Conservation (phyloP, 2,113 vertebrate genomes). For the Glaucomys volans region DNA sequence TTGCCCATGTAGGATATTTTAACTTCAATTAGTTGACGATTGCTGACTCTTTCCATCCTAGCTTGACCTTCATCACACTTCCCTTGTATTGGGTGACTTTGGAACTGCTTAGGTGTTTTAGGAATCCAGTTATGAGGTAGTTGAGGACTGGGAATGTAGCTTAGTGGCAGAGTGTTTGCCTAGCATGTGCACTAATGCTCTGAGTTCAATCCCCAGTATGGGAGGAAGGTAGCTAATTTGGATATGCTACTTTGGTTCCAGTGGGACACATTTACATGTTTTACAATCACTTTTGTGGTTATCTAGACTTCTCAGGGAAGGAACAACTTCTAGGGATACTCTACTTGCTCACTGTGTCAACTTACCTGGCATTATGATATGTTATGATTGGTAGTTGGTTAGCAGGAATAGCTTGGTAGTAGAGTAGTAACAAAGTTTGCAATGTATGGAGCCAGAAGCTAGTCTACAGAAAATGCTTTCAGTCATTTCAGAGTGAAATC, state of each 20-base stretch:
- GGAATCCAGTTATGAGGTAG: background rate
- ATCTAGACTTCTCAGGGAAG: background rate
- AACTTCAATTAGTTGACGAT: background rate
- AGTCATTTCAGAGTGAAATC: background rate
- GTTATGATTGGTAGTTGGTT: background rate
- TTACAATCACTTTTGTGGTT: conserved; percentile 2
- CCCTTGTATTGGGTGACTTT: background rate
- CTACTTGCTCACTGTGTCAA: background rate
- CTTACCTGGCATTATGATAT: background rate
- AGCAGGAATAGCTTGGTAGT: background rate
- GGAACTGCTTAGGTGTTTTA: background rate
- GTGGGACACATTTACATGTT: background rate
- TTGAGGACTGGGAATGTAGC: background rate
- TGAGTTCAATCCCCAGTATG: no score
- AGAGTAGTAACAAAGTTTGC: background rate
- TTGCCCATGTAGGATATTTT: conserved; percentile 12
- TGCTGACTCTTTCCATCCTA: background rate
- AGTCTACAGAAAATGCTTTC: background rate
- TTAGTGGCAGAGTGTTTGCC: background rate
- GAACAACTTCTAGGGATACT: background rate
- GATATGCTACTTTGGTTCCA: background rate
- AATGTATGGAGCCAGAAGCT: background rate
- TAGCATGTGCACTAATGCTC: background rate
- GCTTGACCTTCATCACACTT: background rate
- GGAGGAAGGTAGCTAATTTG: background rate